A percentile compares a stretch with the other conserved stretches of the same genome.
Evolutionary conservation across 2,113 vertebrate species (phyloP).

Genomic region (Anseranas semipalmata): DNA sequence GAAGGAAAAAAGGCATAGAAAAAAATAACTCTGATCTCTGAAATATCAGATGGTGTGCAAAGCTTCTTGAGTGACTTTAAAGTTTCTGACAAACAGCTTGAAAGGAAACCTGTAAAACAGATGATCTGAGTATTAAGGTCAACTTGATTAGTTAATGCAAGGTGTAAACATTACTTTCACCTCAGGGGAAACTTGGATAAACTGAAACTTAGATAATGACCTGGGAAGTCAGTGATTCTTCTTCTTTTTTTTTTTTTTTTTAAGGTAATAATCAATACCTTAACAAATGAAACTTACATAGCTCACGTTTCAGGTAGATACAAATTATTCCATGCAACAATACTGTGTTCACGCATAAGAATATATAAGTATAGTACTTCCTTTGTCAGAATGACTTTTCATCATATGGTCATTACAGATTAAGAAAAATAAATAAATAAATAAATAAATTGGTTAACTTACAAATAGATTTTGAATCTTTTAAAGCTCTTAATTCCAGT

Average conservation of each 20-base stretch:
- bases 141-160: neutral
- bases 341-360: neutral
- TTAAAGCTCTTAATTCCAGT: neutral
- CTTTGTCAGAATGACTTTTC: neutral
- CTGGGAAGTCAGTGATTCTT: constrained; percentile 14
- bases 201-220: constrained; percentile 22
- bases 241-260: neutral
- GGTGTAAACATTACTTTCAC: neutral
- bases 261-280: constrained; percentile 26
- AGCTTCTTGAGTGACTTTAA: neutral
- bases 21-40: neutral
- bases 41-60: neutral
- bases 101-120: neutral
- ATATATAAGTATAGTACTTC: neutral
- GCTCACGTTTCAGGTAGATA: neutral
- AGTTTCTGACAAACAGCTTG: neutral
- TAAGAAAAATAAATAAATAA: neutral
- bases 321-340: neutral
- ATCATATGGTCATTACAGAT: neutral
- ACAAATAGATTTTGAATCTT: constrained; percentile 2
- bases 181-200: constrained; percentile 32
- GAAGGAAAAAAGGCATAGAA: neutral
- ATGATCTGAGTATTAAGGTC: neutral
- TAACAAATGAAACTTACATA: neutral
- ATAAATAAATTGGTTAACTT: neutral